phyloP scores from a whole-genome alignment of 2,888 invertebrate species.

The Calliscelio sp. region DNA sequence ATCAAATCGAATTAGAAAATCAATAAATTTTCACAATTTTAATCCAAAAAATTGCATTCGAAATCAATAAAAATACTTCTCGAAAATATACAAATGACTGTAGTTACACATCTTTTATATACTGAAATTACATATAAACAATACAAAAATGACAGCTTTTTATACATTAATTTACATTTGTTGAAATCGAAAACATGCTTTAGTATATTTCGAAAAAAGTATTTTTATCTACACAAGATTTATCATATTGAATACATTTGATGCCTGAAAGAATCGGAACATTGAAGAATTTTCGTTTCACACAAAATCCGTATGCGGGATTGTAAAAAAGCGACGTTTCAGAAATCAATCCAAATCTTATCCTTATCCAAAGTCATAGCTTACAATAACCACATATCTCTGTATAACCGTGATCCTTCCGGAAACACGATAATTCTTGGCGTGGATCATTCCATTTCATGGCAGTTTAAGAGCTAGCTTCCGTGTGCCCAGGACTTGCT shows the following conservation, averaged over 20 bases:
- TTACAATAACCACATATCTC: constrained; percentile 60
- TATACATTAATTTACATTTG: constrained; percentile 27
- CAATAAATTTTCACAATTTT: no score
- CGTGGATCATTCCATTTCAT: constrained; percentile 77
- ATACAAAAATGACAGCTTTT: background rate
- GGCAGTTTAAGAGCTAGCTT: constrained; percentile 85
- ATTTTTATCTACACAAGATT: background rate
- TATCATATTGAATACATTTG: background rate
- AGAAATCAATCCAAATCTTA: constrained; percentile 21
- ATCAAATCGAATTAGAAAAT: background rate
- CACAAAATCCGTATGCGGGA: background rate
- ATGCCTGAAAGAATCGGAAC: background rate
- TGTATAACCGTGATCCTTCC: constrained; percentile 56
- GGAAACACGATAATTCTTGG: constrained; percentile 72
- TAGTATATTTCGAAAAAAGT: constrained; percentile 21
- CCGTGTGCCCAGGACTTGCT: constrained; percentile 79
- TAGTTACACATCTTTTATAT: no score
- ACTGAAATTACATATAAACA: no score
- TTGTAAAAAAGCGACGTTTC: constrained; percentile 1
- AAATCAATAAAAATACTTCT: no score
- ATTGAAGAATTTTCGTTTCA: background rate
- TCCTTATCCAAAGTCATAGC: constrained; percentile 54
- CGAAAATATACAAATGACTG: no score
- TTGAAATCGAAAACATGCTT: background rate
- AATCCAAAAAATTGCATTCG: no score